phyloP scores from a whole-genome alignment of 2,113 vertebrate species.

The Saimiri boliviensis region DNA sequence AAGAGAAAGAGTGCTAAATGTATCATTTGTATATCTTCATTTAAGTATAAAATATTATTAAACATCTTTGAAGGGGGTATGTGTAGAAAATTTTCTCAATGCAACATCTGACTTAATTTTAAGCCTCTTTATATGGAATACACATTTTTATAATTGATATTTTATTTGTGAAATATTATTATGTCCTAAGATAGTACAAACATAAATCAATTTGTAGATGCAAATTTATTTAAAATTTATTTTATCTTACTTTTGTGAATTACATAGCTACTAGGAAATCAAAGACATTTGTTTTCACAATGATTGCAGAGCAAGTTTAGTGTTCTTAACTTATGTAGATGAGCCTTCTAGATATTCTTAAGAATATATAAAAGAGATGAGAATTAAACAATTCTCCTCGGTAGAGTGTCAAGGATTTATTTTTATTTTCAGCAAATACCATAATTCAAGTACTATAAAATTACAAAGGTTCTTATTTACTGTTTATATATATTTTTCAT shows the following conservation, averaged over 20 bases:
- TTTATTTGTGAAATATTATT: not conserved
- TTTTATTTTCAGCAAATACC: not conserved
- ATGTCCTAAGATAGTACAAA: not conserved
- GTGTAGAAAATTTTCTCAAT: not conserved
- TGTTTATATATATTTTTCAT: not conserved
- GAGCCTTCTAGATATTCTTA: not conserved
- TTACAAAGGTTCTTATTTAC: not conserved
- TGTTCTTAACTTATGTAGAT: not conserved
- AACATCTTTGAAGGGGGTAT: not conserved
- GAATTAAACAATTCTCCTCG: not conserved
- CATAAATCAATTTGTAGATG: not conserved
- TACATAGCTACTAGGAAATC: not conserved
- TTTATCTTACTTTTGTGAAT: not conserved
- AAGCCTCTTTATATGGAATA: not conserved
- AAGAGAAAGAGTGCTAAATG: not conserved
- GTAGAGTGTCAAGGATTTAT: not conserved
- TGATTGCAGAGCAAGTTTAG: not conserved
- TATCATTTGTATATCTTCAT: not conserved
- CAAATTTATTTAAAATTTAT: not conserved
- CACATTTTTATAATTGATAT: not conserved
- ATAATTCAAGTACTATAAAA: not conserved
- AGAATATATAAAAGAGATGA: too few relatives aligned
- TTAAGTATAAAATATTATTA: not conserved
- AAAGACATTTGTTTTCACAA: not conserved
- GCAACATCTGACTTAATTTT: not conserved